phyloP scores from a whole-genome alignment of 1,140 invertebrate genomes.

The Halesus radiatus region DNA sequence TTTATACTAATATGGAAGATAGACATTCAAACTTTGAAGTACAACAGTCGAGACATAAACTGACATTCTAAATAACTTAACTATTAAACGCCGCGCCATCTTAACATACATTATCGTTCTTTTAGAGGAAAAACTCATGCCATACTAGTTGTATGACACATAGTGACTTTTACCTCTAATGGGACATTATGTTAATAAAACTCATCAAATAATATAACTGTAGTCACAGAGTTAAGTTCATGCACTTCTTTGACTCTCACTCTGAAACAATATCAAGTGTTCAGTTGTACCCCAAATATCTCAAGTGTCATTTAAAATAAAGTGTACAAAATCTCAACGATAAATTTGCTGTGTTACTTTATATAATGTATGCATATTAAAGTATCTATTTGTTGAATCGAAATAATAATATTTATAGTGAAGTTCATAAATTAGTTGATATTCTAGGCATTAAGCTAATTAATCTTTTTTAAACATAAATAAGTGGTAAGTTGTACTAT shows the following conservation, averaged over 20 bases:
- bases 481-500: constrained; percentile 35
- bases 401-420: constrained; percentile 20
- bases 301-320: background rate
- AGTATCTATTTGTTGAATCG: constrained; percentile 1
- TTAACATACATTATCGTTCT: no score
- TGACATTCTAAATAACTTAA: constrained; percentile 3
- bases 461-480: constrained; percentile 13
- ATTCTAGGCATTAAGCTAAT: constrained; percentile 8
- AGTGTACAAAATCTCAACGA: constrained; percentile 29
- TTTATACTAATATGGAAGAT: constrained; percentile 49
- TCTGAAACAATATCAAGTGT: constrained; percentile 1
- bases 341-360: constrained; percentile 17
- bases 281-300: background rate
- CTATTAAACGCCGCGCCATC: no score
- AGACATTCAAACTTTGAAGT: constrained; percentile 36
- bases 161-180: no score
- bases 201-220: background rate
- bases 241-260: no score
- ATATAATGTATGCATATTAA: background rate
- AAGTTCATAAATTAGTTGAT: background rate
- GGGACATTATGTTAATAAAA: no score
- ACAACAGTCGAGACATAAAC: constrained; percentile 27
- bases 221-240: background rate
- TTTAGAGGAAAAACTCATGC: no score
- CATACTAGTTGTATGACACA: no score